These are phyloP conservation scores for Hexactinellida sp. DNA, from an alignment of 37 sponge, comb jelly and placozoan species.

Conservation along the genomic window DNA sequence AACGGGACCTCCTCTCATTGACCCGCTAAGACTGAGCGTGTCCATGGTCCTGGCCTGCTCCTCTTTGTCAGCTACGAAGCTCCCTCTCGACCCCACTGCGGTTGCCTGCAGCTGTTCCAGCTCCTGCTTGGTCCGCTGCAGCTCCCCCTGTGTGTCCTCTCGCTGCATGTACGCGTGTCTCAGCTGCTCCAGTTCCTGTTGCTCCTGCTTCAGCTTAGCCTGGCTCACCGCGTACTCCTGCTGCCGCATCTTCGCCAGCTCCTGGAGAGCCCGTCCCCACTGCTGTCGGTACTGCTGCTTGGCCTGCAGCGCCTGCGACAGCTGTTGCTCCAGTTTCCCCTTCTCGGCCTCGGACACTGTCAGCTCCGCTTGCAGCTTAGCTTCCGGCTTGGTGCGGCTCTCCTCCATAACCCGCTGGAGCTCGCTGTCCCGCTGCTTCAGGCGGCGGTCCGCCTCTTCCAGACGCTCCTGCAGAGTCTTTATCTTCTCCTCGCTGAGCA, in stretches of 20 bases:
- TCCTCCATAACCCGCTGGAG: neutral
- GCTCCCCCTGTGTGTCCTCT: conserved; percentile 38
- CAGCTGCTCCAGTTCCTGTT: conserved; percentile 55
- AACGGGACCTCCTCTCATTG: neutral
- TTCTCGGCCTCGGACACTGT: neutral
- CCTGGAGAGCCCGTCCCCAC: conserved; percentile 73
- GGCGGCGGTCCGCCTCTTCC: neutral
- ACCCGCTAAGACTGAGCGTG: neutral
- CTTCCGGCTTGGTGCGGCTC: conserved; percentile 7
- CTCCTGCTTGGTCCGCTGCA: conserved; percentile 27
- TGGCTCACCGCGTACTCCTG: conserved; percentile 42
- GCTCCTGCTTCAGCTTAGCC: conserved; percentile 37
- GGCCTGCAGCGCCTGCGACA: conserved; percentile 36
- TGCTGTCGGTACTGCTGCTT: conserved; percentile 92
- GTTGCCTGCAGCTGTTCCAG: conserved; percentile 30
- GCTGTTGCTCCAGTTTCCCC: conserved; percentile 72
- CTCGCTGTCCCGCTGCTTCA: neutral
- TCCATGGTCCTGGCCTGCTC: neutral
- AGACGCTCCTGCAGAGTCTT: neutral
- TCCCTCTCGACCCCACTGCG: conserved; percentile 11
- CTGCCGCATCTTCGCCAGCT: conserved; percentile 53
- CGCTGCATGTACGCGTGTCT: conserved; percentile 33
- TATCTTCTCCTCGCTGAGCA: neutral
- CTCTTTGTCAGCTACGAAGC: neutral
- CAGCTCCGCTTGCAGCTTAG: neutral